Percentiles rank a stretch among this genome's conserved stretches.
Evolutionary conservation across 2,888 invertebrate genomes (phyloP).

Genomic region (Apotomis capreana): DNA sequence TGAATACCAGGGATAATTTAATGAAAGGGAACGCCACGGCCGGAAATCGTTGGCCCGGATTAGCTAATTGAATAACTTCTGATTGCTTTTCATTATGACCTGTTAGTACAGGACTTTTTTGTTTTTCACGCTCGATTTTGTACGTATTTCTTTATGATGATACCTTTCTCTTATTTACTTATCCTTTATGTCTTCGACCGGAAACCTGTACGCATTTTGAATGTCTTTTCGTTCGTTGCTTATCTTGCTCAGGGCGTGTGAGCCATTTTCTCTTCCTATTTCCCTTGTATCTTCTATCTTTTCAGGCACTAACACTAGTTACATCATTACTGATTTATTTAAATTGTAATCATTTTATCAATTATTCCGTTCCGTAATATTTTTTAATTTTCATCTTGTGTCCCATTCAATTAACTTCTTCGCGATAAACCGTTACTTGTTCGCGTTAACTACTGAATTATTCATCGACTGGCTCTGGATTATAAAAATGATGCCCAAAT

Average conservation of each 20-base stretch:
- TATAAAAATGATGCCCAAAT: slow-evolving; percentile 31
- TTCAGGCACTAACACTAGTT: too few relatives aligned
- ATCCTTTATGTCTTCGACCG: too few relatives aligned
- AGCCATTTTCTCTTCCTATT: too few relatives aligned
- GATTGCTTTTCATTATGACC: slow-evolving; percentile 26
- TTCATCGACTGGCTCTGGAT: slow-evolving; percentile 21
- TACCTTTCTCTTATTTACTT: too few relatives aligned
- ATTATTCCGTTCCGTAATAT: neutral
- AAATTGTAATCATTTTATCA: too few relatives aligned
- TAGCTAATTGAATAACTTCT: slow-evolving; percentile 34
- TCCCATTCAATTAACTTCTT: slow-evolving; percentile 10
- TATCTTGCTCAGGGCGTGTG: too few relatives aligned
- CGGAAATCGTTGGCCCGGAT: slow-evolving; percentile 23
- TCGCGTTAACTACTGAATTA: slow-evolving; percentile 17
- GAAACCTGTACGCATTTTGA: too few relatives aligned
- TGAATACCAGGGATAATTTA: slow-evolving; percentile 28
- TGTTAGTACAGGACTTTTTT: neutral
- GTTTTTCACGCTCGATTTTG: neutral
- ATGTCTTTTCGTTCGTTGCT: too few relatives aligned
- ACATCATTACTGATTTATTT: too few relatives aligned
- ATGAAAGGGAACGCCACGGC: slow-evolving; percentile 22
- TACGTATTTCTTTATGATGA: neutral
- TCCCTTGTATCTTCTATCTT: too few relatives aligned
- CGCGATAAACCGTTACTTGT: neutral
- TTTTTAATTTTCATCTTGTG: neutral